These are phyloP conservation scores for Pachyuromys duprasi DNA, from an alignment of 2,797 vertebrate species.

Conservation along the genomic window DNA sequence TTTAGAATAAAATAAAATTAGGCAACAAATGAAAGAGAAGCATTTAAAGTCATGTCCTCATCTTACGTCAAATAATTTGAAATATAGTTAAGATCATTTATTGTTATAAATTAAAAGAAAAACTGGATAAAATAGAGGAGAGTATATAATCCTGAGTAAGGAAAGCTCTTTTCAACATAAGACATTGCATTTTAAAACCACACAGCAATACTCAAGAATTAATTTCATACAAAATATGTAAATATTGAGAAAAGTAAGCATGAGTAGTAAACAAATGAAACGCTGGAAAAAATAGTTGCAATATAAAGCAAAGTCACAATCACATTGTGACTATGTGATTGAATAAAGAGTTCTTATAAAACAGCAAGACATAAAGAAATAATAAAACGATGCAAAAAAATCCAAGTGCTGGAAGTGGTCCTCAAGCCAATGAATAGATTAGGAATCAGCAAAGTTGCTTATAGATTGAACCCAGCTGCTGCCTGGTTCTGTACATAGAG, in stretches of 20 bases:
- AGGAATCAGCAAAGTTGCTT: background rate
- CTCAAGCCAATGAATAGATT: background rate
- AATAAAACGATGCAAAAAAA: constrained; percentile 1
- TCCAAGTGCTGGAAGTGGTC: background rate
- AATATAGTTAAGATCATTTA: constrained; percentile 6
- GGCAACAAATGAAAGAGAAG: background rate
- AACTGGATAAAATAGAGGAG: constrained; percentile 28
- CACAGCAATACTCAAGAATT: constrained; percentile 6
- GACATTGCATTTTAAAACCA: constrained; percentile 9
- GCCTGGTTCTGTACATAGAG: background rate
- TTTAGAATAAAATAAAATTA: background rate
- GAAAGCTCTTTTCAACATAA: constrained; percentile 28
- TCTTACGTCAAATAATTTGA: constrained; percentile 50
- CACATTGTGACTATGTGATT: background rate
- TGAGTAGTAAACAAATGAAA: constrained; percentile 54
- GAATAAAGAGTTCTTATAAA: background rate
- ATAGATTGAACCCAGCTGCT: background rate
- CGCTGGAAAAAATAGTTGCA: background rate
- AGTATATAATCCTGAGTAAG: constrained; percentile 21
- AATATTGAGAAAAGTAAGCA: constrained; percentile 16
- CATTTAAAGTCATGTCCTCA: background rate
- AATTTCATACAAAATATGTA: background rate
- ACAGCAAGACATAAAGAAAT: background rate
- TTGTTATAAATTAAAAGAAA: constrained; percentile 38
- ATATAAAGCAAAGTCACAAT: background rate